phyloP scores from a whole-genome alignment of 2,888 invertebrate genomes.

The Zaprionus lineosus region DNA sequence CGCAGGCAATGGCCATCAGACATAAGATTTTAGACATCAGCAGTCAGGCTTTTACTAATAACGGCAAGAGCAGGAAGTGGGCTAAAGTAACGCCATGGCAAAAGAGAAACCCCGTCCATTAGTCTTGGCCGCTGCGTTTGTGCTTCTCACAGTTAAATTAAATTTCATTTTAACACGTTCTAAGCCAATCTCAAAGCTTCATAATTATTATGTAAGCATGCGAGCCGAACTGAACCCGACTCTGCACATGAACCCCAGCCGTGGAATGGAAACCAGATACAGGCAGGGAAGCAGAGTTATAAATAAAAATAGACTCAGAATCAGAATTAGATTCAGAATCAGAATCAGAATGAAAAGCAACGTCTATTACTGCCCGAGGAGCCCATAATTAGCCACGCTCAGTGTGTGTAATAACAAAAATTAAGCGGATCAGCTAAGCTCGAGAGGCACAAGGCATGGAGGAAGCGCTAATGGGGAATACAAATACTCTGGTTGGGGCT shows the following conservation, averaged over 20 bases:
- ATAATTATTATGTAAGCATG: constrained; percentile 78
- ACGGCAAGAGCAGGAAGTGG: constrained; percentile 59
- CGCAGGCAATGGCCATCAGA: no score
- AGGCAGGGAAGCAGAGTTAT: background rate
- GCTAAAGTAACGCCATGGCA: constrained; percentile 27
- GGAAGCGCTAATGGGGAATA: constrained; percentile 60
- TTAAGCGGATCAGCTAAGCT: constrained; percentile 17
- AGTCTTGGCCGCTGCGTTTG: constrained; percentile 12
- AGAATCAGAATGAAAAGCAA: background rate
- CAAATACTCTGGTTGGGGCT: constrained; percentile 53
- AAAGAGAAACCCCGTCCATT: constrained; percentile 24
- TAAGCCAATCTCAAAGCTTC: constrained; percentile 53
- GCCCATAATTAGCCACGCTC: constrained; percentile 48
- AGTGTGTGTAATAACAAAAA: constrained; percentile 47
- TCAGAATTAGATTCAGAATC: background rate
- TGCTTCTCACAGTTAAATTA: constrained; percentile 69
- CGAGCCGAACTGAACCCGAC: constrained; percentile 65
- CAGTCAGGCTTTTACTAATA: no score
- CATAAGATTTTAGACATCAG: no score
- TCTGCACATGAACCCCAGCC: constrained; percentile 7
- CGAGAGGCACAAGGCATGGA: constrained; percentile 6
- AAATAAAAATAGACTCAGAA: background rate
- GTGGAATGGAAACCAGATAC: background rate
- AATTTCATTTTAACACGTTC: constrained; percentile 78
- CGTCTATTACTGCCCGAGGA: constrained; percentile 25